Conservation (phyloP, 2,888 invertebrate species). For the Chymomyza caudatula region DNA sequence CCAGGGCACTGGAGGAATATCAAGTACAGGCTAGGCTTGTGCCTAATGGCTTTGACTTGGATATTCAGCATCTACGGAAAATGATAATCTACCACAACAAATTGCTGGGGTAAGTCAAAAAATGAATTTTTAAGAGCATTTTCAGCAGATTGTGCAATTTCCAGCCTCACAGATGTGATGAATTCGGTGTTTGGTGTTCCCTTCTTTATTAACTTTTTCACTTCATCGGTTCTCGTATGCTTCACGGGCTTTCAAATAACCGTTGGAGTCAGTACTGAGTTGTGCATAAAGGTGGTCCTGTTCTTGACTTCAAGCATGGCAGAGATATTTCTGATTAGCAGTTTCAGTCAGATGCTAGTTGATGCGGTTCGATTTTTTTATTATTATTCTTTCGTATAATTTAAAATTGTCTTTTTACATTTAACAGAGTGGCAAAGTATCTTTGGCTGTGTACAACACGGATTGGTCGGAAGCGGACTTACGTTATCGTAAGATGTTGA, state of each 20-base stretch:
- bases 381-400: background rate
- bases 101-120: slow-evolving; percentile 32
- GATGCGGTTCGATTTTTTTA: slow-evolving; percentile 51
- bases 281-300: slow-evolving; percentile 48
- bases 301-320: slow-evolving; percentile 54
- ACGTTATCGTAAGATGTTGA: slow-evolving; percentile 50
- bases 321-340: slow-evolving; percentile 69
- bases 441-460: slow-evolving; percentile 48
- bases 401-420: background rate
- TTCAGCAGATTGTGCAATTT: background rate
- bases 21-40: background rate
- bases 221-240: slow-evolving; percentile 71
- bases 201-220: slow-evolving; percentile 66
- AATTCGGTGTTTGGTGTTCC: slow-evolving; percentile 72
- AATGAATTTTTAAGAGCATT: background rate
- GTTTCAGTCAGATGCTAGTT: slow-evolving; percentile 61
- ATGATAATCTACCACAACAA: slow-evolving; percentile 40
- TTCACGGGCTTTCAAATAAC: slow-evolving; percentile 74
- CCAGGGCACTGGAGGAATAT: slow-evolving; percentile 31
- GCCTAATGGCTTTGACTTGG: background rate
- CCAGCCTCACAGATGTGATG: slow-evolving; percentile 52
- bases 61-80: slow-evolving; percentile 21
- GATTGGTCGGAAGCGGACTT: slow-evolving; percentile 48
- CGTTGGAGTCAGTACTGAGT: slow-evolving; percentile 40
- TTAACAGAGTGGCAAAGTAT: slow-evolving; percentile 30